Evolutionary conservation across 1,140 invertebrate genomes (phyloP), one percentile per base, ranked within the genome.

Genomic region (Dryas iulia): DNA sequence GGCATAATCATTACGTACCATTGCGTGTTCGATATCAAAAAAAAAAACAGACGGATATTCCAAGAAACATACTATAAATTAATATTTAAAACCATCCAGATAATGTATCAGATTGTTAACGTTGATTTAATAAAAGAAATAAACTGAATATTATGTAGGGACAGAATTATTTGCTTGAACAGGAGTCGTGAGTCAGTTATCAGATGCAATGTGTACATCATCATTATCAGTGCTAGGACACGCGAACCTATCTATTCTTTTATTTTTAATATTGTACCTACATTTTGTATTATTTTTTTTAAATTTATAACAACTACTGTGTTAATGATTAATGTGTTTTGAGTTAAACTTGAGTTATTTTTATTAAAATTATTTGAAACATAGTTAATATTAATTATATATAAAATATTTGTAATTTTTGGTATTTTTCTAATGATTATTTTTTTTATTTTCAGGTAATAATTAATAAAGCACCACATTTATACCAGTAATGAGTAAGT

Each of bases 51-150:
- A 66, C 11, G 64, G 66, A 73, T 77, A 73, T 77, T 75, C 76
- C 59, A 35, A 71, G 76, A 77, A 77, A 74, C 61, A 66, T 61
- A 66, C 65, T 66, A 75, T 77, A 77, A 77, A 77, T 77, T 77
- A 75, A 77, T 77, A 77, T 77, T 75, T 75, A 63, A 75, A 75
- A 53, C 56, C 60, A 18, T 68, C 61, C 72, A 65, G 72, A 74
- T 74, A 74, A 33, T 63, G 11, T 66, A 73, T 69, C 70, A 30
- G 73, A 75, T 72, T 11, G 61, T 53, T 47, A 63, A 67, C 59
- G 56, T 66, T 61, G 69, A 73, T 67, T 71, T 69, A 74, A 71
- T 74, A 71, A 74, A 74, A 71, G 69, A 74, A 69, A 71, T 67
- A 59, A 21, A 30, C 26, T 69, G 67, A 71, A 67, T 68, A 70